Evolutionary conservation across 2,888 invertebrate genomes (phyloP), one percentile per base, ranked within the genome.

Genomic region (Spilosoma lubricipeda): DNA sequence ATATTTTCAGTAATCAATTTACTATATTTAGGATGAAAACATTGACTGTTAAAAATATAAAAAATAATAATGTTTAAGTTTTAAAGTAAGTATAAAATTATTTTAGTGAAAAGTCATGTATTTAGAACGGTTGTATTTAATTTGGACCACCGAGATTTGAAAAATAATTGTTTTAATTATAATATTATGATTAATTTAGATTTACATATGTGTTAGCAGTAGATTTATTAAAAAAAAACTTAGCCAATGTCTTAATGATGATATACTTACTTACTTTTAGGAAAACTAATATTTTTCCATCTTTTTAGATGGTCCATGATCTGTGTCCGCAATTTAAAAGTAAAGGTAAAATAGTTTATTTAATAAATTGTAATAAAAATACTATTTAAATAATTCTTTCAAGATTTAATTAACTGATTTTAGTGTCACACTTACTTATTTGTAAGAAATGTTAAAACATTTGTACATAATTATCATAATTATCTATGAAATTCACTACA

Each of bases 71-170:
- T 20, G 3, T 48, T 52, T 67, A 20, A 69, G 15, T 64, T 70
- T 39, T 45, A 59, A 42, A 20, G 20, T 65, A 15, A 70, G 27
- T 63, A 9, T 65, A 20, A 39, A 39, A 56, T 23, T 59, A 69
- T 36, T 63, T 63, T 36, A 36, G 33, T 66, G 36, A n/a, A 72
- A 78, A 77, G 65, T 70, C 30, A 73, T 67, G 45, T 80, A 76
- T 79, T 82, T 79, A 45, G 77, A 79, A 78, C 64, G 71, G 80
- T 85, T 85, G 79, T 80, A 82, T 85, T 68, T 83, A 85, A 82
- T 82, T 86, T 87, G 89, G 87, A 90, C 89, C 89, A 90, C 89
- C 89, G 89, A 90, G 81, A 82, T 85, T 85, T 81, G 85, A 83
- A 83, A 82, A 83, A 83, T 82, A 79, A 77, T 79, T 79, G 71